A percentile compares a stretch with the other conserved stretches of the same genome.
Evolutionary conservation across 2,797 vertebrate genomes (phyloP).

Genomic region (Apogon talboti): DNA sequence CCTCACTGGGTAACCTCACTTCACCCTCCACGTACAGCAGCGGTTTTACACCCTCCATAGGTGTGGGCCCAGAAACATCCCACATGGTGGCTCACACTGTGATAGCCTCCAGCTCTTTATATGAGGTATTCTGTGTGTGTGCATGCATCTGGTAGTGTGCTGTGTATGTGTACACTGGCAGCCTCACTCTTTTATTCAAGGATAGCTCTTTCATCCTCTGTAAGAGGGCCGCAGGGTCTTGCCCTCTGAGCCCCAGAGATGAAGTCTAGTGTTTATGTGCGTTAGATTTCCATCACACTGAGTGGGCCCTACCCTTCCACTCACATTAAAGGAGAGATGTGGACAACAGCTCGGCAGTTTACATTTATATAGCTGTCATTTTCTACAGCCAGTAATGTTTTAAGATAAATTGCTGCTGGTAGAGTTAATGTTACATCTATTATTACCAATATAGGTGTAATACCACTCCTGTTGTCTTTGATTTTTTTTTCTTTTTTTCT

Average conservation of each 20-base stretch:
- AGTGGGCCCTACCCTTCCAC: slow-evolving; percentile 62
- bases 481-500: neutral
- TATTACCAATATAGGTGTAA: neutral
- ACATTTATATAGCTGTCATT: slow-evolving; percentile 56
- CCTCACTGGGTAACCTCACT: slow-evolving; percentile 75
- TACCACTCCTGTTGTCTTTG: neutral
- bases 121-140: slow-evolving; percentile 80
- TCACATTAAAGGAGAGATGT: slow-evolving; percentile 72
- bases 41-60: slow-evolving; percentile 81
- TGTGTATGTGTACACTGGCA: slow-evolving; percentile 84
- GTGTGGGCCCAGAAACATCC: slow-evolving; percentile 84
- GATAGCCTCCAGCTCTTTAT: slow-evolving; percentile 91
- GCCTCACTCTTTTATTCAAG: slow-evolving; percentile 78
- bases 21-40: slow-evolving; percentile 65
- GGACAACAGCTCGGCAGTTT: slow-evolving; percentile 61
- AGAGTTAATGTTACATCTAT: neutral
- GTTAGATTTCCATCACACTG: slow-evolving; percentile 77
- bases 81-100: slow-evolving; percentile 83
- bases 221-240: slow-evolving; percentile 79
- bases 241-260: slow-evolving; percentile 73
- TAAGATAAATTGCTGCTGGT: slow-evolving; percentile 24
- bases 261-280: slow-evolving; percentile 81
- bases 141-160: slow-evolving; percentile 44
- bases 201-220: slow-evolving; percentile 91
- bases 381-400: slow-evolving; percentile 32